Percentiles rank a stretch among this genome's conserved stretches.
Evolutionary conservation across 2,113 vertebrate species (phyloP).

Genomic region (Cavia porcellus): DNA sequence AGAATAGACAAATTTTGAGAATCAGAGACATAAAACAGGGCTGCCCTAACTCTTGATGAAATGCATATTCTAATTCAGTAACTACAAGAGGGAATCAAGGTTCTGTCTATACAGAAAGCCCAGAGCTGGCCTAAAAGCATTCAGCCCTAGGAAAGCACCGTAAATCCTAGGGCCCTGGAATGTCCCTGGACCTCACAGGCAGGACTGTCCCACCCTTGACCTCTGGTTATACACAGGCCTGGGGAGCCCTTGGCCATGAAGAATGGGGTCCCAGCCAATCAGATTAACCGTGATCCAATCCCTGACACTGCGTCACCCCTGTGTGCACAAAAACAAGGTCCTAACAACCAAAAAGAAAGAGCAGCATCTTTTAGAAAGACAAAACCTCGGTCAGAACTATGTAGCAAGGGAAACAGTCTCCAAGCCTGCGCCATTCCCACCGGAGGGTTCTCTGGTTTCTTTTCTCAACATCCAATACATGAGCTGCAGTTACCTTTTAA

Average conservation of each 20-base stretch:
- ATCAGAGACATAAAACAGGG: not conserved
- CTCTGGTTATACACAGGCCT: not conserved
- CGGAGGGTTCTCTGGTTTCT: no score
- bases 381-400: not conserved
- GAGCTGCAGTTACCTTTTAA: not conserved
- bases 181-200: not conserved
- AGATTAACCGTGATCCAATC: not conserved
- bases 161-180: not conserved
- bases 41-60: not conserved
- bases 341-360: not conserved
- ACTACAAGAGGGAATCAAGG: fast-evolving
- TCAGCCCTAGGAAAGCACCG: not conserved
- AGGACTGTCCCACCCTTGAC: not conserved
- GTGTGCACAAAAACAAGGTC: not conserved
- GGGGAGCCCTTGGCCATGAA: not conserved
- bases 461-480: not conserved
- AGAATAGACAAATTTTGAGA: not conserved
- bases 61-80: not conserved
- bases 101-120: not conserved
- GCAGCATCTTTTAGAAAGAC: not conserved
- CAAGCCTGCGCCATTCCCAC: no score
- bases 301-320: not conserved
- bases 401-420: not conserved
- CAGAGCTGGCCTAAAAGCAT: no score
- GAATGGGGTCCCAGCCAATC: not conserved